These are phyloP conservation scores for Ormyrus pomaceus DNA, from an alignment of 2,888 invertebrate genomes.

Conservation along the genomic window DNA sequence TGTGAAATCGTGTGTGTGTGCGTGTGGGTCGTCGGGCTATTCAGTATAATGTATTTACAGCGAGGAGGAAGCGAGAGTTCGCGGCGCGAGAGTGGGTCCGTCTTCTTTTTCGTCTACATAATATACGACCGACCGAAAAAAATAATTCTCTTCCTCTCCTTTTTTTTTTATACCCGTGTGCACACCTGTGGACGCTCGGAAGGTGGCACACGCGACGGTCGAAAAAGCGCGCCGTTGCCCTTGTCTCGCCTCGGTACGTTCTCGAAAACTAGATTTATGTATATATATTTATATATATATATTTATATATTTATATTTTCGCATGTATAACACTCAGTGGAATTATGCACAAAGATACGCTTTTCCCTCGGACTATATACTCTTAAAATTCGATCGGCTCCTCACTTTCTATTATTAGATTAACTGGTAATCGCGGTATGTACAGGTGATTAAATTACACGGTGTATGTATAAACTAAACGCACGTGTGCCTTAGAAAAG, in stretches of 20 bases:
- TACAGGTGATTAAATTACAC: slow-evolving; percentile 53
- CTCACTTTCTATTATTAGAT: neutral
- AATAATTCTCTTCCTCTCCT: neutral
- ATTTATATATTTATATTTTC: slow-evolving; percentile 22
- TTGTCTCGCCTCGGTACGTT: neutral
- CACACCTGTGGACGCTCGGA: slow-evolving; percentile 21
- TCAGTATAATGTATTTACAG: slow-evolving; percentile 26
- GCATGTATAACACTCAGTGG: slow-evolving; percentile 31
- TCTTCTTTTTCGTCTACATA: neutral
- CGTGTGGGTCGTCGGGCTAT: neutral
- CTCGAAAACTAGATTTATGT: slow-evolving; percentile 39
- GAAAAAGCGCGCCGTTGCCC: slow-evolving; percentile 28
- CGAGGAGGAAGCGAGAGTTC: neutral
- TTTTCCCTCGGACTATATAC: neutral
- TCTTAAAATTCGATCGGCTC: slow-evolving; percentile 2
- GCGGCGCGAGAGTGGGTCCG: neutral
- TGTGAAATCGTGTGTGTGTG: neutral
- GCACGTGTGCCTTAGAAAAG: slow-evolving; percentile 25
- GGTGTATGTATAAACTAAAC: slow-evolving; percentile 29
- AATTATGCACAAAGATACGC: slow-evolving; percentile 38
- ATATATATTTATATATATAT: slow-evolving; percentile 3
- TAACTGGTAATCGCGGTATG: slow-evolving; percentile 38
- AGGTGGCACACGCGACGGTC: slow-evolving; percentile 27
- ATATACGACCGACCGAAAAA: neutral
- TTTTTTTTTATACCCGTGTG: neutral